These are phyloP conservation scores for Burhinus oedicnemus DNA, from an alignment of 2,113 vertebrate species.

Conservation along the genomic window DNA sequence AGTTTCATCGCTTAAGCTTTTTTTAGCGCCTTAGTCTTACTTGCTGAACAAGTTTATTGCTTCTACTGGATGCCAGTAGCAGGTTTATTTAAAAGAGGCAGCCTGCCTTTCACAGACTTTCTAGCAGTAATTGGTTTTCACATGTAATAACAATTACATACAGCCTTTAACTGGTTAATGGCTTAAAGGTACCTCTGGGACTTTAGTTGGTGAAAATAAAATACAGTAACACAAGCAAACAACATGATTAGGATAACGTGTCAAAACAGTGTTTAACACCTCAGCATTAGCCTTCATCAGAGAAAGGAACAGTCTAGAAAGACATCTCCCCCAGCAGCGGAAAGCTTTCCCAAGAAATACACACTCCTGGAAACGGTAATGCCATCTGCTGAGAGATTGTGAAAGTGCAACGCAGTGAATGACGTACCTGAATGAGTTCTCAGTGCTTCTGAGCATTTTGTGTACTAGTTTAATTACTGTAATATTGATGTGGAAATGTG, in stretches of 20 bases:
- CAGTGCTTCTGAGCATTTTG: neutral
- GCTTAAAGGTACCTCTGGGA: neutral
- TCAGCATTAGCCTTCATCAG: neutral
- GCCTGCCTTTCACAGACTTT: neutral
- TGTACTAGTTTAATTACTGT: neutral
- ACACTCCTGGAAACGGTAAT: neutral
- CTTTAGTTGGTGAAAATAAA: neutral
- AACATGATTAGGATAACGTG: rapidly evolving
- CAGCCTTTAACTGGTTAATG: neutral
- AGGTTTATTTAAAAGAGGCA: neutral
- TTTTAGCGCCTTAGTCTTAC: neutral
- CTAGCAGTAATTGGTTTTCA: neutral
- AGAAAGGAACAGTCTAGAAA: neutral
- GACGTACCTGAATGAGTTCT: neutral
- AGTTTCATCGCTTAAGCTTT: neutral
- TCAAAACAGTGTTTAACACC: neutral
- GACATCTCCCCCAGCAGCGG: neutral
- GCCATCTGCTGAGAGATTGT: conserved; percentile 61
- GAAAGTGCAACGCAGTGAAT: neutral
- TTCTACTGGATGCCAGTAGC: neutral
- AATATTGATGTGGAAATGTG: neutral
- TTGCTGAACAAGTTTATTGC: neutral
- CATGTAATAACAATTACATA: neutral
- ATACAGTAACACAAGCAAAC: neutral
- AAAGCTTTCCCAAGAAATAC: neutral